Percentiles rank a stretch among this genome's conserved stretches.
phyloP scores from a whole-genome alignment of 2,888 invertebrate species.

The Phortica magna region DNA sequence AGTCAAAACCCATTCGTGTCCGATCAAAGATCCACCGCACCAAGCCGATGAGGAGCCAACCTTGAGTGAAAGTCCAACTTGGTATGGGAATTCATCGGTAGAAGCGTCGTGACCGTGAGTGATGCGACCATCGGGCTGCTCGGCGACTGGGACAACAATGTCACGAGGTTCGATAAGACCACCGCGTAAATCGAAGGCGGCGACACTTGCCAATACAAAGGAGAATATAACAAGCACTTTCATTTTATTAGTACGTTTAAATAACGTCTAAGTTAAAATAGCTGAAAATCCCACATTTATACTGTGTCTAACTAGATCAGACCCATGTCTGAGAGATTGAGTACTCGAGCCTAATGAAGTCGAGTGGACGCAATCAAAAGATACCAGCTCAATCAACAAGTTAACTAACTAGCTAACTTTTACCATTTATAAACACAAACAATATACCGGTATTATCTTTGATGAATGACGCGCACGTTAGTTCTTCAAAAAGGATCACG shows the following conservation, averaged over 20 bases:
- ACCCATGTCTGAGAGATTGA: no score
- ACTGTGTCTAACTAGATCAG: not conserved
- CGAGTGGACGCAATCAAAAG: no score
- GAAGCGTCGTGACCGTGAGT: conserved; percentile 62
- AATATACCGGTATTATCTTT: no score
- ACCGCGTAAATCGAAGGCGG: conserved; percentile 56
- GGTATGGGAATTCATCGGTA: conserved; percentile 63
- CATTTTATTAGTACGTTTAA: conserved; percentile 53
- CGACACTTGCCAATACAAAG: conserved; percentile 61
- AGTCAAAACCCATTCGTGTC: conserved; percentile 66
- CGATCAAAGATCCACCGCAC: conserved; percentile 73
- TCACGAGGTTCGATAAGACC: conserved; percentile 43
- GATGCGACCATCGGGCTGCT: conserved; percentile 59
- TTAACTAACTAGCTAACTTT: no score
- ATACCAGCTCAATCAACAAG: no score
- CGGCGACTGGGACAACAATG: conserved; percentile 46
- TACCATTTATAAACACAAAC: no score
- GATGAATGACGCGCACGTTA: no score
- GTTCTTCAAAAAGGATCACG: no score
- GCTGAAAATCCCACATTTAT: not conserved
- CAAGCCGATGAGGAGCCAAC: conserved; percentile 50
- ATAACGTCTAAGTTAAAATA: not conserved
- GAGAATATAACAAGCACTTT: conserved; percentile 65
- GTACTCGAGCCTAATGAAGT: no score
- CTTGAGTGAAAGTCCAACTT: conserved; percentile 65